Percentiles rank a stretch among this genome's conserved stretches.
These are phyloP conservation scores for Aricia artaxerxes DNA, from an alignment of 2,888 invertebrate genomes.

Conservation along the genomic window DNA sequence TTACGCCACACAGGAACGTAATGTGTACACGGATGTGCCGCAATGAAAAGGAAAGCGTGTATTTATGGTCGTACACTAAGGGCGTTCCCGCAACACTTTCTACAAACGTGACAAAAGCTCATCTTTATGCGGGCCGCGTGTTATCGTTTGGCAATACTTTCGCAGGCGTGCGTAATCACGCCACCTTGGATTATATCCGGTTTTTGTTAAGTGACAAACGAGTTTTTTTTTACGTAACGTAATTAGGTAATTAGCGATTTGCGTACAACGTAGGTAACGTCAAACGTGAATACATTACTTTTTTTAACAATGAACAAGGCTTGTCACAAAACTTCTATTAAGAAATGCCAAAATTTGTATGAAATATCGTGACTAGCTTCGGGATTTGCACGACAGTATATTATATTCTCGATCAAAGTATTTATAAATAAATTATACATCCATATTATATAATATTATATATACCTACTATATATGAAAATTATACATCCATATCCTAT, in stretches of 20 bases:
- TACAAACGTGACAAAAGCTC: conserved; percentile 75
- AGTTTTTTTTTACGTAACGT: conserved; percentile 6
- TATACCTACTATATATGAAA: too few species aligned
- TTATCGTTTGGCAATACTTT: conserved; percentile 68
- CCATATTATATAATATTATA: too few species aligned
- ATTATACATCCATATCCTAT: too few species aligned
- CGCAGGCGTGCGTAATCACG: conserved; percentile 59
- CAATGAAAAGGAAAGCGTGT: conserved; percentile 76
- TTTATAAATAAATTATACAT: too few species aligned
- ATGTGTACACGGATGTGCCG: conserved; percentile 66
- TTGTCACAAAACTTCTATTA: too few species aligned
- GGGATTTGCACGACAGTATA: too few species aligned
- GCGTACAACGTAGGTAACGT: not conserved
- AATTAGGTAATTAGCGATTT: conserved; percentile 2
- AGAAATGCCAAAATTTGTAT: too few species aligned
- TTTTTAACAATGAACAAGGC: too few species aligned
- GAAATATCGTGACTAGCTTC: too few species aligned
- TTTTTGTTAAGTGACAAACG: conserved; percentile 38
- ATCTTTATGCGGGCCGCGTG: conserved; percentile 70
- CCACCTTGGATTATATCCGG: conserved; percentile 59
- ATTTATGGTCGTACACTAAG: conserved; percentile 76
- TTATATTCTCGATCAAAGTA: too few species aligned
- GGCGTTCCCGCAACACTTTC: conserved; percentile 76
- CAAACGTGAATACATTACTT: not conserved
- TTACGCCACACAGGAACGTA: conserved; percentile 55